A percentile compares a stretch with the other conserved stretches of the same genome.
phyloP scores from a whole-genome alignment of 2,888 invertebrate genomes.

The Spicauda simplicius region DNA sequence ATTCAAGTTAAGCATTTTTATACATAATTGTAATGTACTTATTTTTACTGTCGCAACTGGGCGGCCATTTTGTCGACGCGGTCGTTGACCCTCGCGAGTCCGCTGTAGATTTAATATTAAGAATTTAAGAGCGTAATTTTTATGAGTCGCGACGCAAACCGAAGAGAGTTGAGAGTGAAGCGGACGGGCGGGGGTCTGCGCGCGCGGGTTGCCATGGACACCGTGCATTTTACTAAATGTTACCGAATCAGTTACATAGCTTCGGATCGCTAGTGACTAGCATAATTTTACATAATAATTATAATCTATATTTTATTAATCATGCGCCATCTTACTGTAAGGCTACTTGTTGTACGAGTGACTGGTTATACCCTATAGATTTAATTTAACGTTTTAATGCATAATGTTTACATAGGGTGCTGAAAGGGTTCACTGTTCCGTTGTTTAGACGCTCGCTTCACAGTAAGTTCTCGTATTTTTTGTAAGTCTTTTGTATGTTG shows the following conservation, averaged over 20 bases:
- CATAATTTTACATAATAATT: conserved; percentile 63
- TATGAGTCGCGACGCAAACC: background rate
- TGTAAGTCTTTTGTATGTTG: conserved; percentile 51
- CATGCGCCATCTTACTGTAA: conserved; percentile 60
- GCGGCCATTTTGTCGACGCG: conserved; percentile 59
- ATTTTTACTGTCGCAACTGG: conserved; percentile 47
- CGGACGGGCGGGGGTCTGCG: conserved; percentile 14
- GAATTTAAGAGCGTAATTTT: background rate
- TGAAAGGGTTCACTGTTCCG: conserved; percentile 52
- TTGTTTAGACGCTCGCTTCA: conserved; percentile 41
- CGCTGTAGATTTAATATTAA: conserved; percentile 12
- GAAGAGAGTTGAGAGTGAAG: conserved; percentile 4
- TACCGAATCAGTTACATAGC: conserved; percentile 75
- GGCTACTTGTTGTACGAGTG: conserved; percentile 50
- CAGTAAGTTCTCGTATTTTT: conserved; percentile 48
- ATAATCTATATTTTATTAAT: conserved; percentile 56
- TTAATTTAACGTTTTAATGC: conserved; percentile 60
- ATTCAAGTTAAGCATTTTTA: conserved; percentile 71
- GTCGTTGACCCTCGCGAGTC: conserved; percentile 48
- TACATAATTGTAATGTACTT: conserved; percentile 49
- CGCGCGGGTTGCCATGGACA: conserved; percentile 44
- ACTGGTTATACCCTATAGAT: conserved; percentile 54
- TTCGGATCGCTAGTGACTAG: conserved; percentile 76
- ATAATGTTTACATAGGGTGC: conserved; percentile 64
- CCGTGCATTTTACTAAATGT: conserved; percentile 66